Conservation (phyloP, 2,888 invertebrate genomes). For the Lochmaea capreae region DNA sequence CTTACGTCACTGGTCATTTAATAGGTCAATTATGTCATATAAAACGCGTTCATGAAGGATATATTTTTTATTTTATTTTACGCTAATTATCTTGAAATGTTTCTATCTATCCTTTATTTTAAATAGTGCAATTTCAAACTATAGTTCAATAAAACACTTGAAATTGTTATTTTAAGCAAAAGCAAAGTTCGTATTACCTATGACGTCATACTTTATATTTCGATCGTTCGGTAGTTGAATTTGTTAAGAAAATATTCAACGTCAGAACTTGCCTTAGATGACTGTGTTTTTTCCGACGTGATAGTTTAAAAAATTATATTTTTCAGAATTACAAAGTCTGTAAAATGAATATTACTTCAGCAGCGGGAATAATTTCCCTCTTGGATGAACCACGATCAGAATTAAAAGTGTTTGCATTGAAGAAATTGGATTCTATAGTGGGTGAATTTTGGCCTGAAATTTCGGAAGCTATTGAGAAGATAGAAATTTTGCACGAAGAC, state of each 20-base stretch:
- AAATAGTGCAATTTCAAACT: too few relatives aligned
- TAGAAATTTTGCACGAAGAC: constrained; percentile 97
- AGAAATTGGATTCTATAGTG: constrained; percentile 92
- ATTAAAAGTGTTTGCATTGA: constrained; percentile 92
- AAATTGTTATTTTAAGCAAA: not conserved
- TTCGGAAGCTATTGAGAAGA: constrained; percentile 96
- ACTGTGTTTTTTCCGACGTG: constrained; percentile 22
- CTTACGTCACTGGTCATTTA: constrained; percentile 15
- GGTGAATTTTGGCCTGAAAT: constrained; percentile 99
- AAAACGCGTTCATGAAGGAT: not conserved
- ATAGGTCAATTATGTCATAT: constrained; percentile 15
- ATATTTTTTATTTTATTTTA: too few relatives aligned
- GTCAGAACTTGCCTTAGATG: constrained; percentile 10
- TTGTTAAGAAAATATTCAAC: not conserved
- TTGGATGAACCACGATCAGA: constrained; percentile 95
- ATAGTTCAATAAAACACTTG: not conserved
- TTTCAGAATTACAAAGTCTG: constrained; percentile 10
- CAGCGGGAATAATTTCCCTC: constrained; percentile 94
- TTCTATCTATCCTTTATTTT: too few relatives aligned
- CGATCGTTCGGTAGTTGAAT: not conserved
- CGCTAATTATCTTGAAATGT: too few relatives aligned
- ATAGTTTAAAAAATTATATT: constrained; percentile 12
- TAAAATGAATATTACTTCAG: constrained; percentile 20
- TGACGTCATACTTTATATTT: not conserved
- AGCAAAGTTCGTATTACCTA: not conserved